Evolutionary conservation across 2,888 invertebrate genomes (phyloP), one percentile per base, ranked within the genome.

Genomic region (Calameuta pallipes): DNA sequence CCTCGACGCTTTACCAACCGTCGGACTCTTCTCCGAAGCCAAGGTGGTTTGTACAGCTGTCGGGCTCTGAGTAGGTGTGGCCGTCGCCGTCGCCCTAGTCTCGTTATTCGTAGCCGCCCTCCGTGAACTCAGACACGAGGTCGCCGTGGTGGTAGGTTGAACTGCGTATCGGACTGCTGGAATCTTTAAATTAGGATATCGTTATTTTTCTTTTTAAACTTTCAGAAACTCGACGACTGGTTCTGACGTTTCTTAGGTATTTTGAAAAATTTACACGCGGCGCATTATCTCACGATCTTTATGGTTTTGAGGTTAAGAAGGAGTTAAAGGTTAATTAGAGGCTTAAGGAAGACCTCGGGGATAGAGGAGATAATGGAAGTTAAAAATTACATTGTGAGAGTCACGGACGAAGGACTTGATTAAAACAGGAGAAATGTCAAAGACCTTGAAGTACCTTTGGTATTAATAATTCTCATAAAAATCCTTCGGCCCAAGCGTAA

Each of bases 81-180:
- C 86, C 12, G 84, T 84, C 12, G 83, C 84, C 85, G 80, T 85
- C 92, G 79, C 92, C 92, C 86, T 93, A 91, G 91, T 93, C 85
- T 93, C 91, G 86, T 92, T 90, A 88, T 91, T 91, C 80, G 92
- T 92, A 71, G 90, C 86, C 13, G 89, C 74, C 35, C 74, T 74
- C 15, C 74, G 31, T n/a, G 74, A 74, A 85, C 93, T 93, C 80
- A 93, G 86, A 84, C 93, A 93, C 76, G 93, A 94, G 68, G 94
- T 94, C 13, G 93, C 93, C 69, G 92, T 92, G 33, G 93, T 88
- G 11, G 93, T 89, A 4, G 93, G 93, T 78, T 93, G 93, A 1
- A 92, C 92, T 69, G 92, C 92, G 89, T 94, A 94, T 81, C 93
- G 92, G 81, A 93, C 93, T 77, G 92, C 92, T 76, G 93, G 93